Base-by-base conservation (phyloP, 2,113 vertebrate species). In the Piprites chloris region DNA sequence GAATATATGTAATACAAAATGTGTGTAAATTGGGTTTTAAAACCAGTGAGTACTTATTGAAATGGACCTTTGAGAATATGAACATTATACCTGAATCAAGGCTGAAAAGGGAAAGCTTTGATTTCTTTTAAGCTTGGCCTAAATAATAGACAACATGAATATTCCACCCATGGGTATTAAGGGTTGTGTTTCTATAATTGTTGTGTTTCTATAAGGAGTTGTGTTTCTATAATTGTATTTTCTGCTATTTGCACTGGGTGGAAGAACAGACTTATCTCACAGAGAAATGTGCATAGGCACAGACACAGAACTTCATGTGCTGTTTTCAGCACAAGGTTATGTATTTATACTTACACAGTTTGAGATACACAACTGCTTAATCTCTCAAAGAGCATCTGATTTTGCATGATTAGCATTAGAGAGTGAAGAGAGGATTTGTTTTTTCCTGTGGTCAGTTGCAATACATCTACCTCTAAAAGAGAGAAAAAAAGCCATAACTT, bases 291-390 rank as follows among this genome's bases (percentile, higher is more conserved):
- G 39, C 35, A 42, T n/a, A 75, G 52, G 22, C 8, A 12, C 46
- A 77, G 49, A 47, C 37, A 75, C 42, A 83, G 46, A 93, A 41
- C 16, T 89, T 71, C 22, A 30, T 30, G 8, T 2, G 1, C 58
- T 76, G 14, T 52, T 93, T 85, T 85, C 71, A 68, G 56, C 49
- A 59, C 37, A 69, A 1, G 5, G 35, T 66, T 81, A 11, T 58
- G 28, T 63, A 84, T 87, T 81, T 89, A 78, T 84, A 77, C 28
- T 37, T 39, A 9, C n/a, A 59, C 26, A 59, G 30, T 78, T 42
- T 78, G 49, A 93, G 87, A 37, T 13, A 44, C 11, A n/a, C 23
- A 58, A 56, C 8, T 2, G 1, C 12, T 63, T 89, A 0, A 0
- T 35, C 24, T 50, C 47, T 67, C 21, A 22, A 94, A 89, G 9